A percentile compares a stretch with the other conserved stretches of the same genome.
phyloP scores from a whole-genome alignment of 2,888 invertebrate species.

The Polydrusus cervinus region DNA sequence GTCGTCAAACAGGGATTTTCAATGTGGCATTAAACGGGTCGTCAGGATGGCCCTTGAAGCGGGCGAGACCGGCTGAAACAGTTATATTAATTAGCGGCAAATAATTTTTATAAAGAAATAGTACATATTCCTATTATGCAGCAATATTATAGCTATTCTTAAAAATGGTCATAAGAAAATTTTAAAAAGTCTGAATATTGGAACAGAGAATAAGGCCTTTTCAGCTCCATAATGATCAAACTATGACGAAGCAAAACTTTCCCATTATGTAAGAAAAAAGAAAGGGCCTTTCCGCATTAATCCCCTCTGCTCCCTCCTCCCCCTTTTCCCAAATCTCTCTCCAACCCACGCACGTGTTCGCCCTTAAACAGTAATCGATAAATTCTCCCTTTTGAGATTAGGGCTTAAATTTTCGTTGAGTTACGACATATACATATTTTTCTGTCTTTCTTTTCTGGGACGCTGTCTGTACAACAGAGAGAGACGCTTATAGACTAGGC shows the following conservation, averaged over 20 bases:
- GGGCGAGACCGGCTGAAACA: too few species aligned
- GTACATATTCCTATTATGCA: too few species aligned
- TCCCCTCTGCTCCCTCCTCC: not conserved
- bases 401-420: not conserved
- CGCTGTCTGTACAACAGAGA: not conserved
- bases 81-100: too few species aligned
- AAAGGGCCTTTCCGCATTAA: not conserved
- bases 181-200: too few species aligned
- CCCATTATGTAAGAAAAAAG: not conserved
- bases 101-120: too few species aligned
- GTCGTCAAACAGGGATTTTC: too few species aligned
- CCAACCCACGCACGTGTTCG: constrained; percentile 21
- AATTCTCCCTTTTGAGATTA: constrained; percentile 13
- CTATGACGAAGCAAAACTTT: constrained; percentile 13
- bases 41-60: too few species aligned
- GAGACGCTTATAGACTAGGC: not conserved
- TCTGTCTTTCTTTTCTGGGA: not conserved
- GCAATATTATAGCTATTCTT: too few species aligned
- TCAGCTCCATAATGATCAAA: not conserved
- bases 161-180: too few species aligned
- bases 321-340: not conserved
- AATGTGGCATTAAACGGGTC: too few species aligned
- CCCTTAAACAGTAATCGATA: constrained; percentile 26
- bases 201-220: too few species aligned
- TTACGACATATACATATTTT: not conserved